Evolutionary conservation across 2,888 invertebrate genomes (phyloP).

Genomic region (Pollenia amentaria): DNA sequence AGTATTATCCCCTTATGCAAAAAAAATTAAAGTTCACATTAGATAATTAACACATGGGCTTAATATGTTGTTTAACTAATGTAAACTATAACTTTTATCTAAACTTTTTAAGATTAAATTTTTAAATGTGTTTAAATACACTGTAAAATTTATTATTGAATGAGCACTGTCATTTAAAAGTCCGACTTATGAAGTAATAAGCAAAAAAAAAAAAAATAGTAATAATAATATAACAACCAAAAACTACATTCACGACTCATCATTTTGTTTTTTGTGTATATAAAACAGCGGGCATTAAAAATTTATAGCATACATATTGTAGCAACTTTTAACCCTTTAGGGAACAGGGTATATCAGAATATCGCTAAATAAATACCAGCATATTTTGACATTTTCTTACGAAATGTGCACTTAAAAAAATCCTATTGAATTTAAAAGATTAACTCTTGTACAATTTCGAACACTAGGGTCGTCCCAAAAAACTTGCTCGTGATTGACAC

Average conservation of each 20-base stretch:
- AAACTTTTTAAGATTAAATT: background rate
- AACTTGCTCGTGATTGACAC: too few species aligned
- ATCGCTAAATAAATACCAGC: too few species aligned
- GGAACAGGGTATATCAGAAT: background rate
- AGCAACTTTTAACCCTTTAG: slow-evolving; percentile 3
- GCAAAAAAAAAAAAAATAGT: background rate
- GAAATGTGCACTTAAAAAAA: too few species aligned
- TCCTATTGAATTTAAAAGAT: too few species aligned
- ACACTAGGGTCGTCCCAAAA: too few species aligned
- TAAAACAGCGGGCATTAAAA: slow-evolving; percentile 32
- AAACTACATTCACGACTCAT: slow-evolving; percentile 20
- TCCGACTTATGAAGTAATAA: slow-evolving; percentile 34
- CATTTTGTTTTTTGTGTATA: slow-evolving; percentile 20
- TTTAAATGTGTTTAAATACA: background rate
- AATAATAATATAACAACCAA: background rate
- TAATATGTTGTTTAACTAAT: too few species aligned
- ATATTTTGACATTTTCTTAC: too few species aligned
- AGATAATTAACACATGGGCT: too few species aligned
- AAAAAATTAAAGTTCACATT: too few species aligned
- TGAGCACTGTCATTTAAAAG: slow-evolving; percentile 1
- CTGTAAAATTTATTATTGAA: background rate
- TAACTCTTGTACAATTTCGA: too few species aligned
- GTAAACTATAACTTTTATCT: too few species aligned
- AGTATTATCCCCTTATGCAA: too few species aligned
- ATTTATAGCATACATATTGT: slow-evolving; percentile 3